Base-by-base conservation (phyloP, 2,113 vertebrate species). In the Malurus alboscapulatus region DNA sequence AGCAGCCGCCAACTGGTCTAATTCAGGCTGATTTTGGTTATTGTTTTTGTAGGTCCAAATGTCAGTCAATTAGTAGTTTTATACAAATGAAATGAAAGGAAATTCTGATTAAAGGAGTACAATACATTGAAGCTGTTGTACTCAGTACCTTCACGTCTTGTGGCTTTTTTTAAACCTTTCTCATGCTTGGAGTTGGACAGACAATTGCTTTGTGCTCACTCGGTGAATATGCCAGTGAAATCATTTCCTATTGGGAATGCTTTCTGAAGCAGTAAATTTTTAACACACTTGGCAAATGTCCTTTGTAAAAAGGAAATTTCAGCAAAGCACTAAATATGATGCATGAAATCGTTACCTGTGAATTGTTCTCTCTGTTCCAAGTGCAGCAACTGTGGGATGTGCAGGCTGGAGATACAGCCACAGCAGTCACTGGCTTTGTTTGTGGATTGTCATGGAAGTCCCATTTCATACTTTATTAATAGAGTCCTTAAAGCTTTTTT, bases 401-500 rank as follows among this genome's bases (percentile, higher is more conserved):
- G 93, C 26, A 3, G 84, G 91, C 79, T 77, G 2, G 7, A 94
- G 95, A 91, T 95, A 95, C 87, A 93, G 79, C 91, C 2, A 1
- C 44, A 42, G 51, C n/a, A 77, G 90, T 94, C 90, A 54, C 45
- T 79, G 73, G 65, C 88, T 69, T 92, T 96, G 94, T 96, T 96
- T 95, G 84, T 87, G 82, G 59, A 73, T 91, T 74, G 53, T 94
- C 75, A n/a, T 65, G 75, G 90, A 96, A 95, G 90, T 90, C 92
- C 79, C 93, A 90, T 95, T 96, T 96, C 95, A 96, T 96, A 93
- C 91, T 83, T 96, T 93, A 94, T 95, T 95, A 91, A 95, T 95
- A 92, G 88, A 88, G 91, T 94, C 87, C 85, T 94, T 93, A 94
- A 83, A 90, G 87, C 65, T 42, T 58, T 87, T 94, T 92, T 84